These are phyloP conservation scores for Eupithecia pulchellata DNA, from an alignment of 2,888 invertebrate genomes.

Conservation along the genomic window DNA sequence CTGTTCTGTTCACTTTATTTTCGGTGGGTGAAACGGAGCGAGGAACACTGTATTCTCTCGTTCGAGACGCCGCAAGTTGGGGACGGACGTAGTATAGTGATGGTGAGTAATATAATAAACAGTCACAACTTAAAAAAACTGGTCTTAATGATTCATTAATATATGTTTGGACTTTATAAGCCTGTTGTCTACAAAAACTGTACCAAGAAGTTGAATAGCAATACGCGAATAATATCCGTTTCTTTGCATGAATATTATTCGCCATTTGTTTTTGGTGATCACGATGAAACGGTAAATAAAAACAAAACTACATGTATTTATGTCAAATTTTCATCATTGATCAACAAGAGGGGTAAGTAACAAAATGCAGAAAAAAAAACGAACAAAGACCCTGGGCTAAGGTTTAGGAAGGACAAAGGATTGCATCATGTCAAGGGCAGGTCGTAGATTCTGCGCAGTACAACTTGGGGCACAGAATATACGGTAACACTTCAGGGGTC, in stretches of 20 bases:
- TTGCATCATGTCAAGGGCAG: slow-evolving; percentile 77
- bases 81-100: slow-evolving; percentile 40
- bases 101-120: slow-evolving; percentile 47
- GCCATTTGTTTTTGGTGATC: neutral
- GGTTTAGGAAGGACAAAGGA: slow-evolving; percentile 71
- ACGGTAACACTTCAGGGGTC: slow-evolving; percentile 19
- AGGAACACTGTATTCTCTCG: slow-evolving; percentile 56
- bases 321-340: too few species aligned
- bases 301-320: neutral
- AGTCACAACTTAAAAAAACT: slow-evolving; percentile 47
- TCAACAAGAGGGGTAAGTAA: neutral
- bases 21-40: slow-evolving; percentile 59
- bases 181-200: slow-evolving; percentile 7
- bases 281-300: neutral
- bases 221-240: neutral
- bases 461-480: slow-evolving; percentile 29
- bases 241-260: too few species aligned
- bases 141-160: slow-evolving; percentile 36
- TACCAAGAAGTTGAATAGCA: neutral
- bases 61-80: slow-evolving; percentile 63
- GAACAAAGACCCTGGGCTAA: slow-evolving; percentile 33
- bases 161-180: slow-evolving; percentile 14
- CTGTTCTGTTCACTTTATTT: slow-evolving; percentile 47
- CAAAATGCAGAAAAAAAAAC: slow-evolving; percentile 6
- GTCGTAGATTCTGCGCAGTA: slow-evolving; percentile 81